A percentile compares a stretch with the other conserved stretches of the same genome.
Evolutionary conservation across 35 echinoderm and acorn worm genomes (phyloP).

Genomic region (Anneissia japonica): DNA sequence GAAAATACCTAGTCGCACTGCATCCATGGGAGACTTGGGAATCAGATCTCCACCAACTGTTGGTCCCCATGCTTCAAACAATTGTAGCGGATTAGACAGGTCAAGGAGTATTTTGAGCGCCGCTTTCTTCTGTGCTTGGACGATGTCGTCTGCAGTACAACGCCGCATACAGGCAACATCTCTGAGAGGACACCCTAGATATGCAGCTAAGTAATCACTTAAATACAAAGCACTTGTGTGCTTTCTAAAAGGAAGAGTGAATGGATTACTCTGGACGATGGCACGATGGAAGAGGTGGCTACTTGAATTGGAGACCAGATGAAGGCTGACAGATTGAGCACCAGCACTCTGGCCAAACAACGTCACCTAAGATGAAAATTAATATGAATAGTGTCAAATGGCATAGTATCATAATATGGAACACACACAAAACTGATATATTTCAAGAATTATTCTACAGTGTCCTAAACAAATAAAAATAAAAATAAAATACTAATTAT

Average conservation of each 20-base stretch:
- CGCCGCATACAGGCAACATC: conserved; percentile 31
- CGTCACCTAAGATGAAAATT: background rate
- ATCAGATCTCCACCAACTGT: conserved; percentile 3
- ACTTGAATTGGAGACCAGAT: conserved; percentile 9
- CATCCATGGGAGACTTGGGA: background rate
- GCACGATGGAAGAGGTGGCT: conserved; percentile 30
- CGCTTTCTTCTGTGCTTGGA: conserved; percentile 12
- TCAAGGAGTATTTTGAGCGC: conserved; percentile 3
- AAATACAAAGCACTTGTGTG: background rate
- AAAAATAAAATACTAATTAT: too few species aligned
- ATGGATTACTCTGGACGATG: conserved; percentile 45
- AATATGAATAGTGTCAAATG: too few species aligned
- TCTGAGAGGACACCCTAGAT: conserved; percentile 14
- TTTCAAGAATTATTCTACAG: too few species aligned
- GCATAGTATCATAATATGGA: too few species aligned
- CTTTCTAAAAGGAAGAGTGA: conserved; percentile 27
- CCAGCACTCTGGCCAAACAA: conserved; percentile 60
- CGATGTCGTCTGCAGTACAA: background rate
- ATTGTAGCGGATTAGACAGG: conserved; percentile 10
- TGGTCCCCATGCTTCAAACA: conserved; percentile 53
- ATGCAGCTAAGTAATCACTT: conserved; percentile 1
- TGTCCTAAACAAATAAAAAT: too few species aligned
- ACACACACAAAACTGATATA: too few species aligned
- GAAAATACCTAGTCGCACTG: conserved; percentile 17
- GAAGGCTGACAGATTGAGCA: conserved; percentile 35